Percentiles rank a stretch among this genome's conserved stretches.
Evolutionary conservation across 2,113 vertebrate genomes (phyloP).

Genomic region (Cisticola juncidis): DNA sequence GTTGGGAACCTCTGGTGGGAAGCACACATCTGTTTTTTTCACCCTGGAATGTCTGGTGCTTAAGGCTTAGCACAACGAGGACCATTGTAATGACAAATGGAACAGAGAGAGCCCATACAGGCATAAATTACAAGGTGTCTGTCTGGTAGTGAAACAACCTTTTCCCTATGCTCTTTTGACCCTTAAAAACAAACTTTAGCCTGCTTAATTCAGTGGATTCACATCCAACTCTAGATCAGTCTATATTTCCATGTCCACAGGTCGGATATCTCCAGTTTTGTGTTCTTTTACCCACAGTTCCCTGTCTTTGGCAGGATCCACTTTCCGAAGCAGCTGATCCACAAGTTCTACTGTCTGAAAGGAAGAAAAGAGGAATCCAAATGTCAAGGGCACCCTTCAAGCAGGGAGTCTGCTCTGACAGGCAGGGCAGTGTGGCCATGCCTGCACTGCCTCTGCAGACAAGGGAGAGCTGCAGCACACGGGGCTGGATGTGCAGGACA

Average conservation of each 20-base stretch:
- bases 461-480: fast-evolving
- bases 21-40: conserved; percentile 49
- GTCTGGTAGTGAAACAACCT: conserved; percentile 36
- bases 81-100: conserved; percentile 58
- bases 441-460: not conserved
- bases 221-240: not conserved
- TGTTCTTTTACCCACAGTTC: conserved; percentile 97
- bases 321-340: conserved; percentile 92
- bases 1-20: conserved; percentile 50
- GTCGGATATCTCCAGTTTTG: conserved; percentile 92
- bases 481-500: not conserved
- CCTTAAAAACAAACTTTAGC: not conserved
- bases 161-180: conserved; percentile 26
- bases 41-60: conserved; percentile 67
- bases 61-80: conserved; percentile 66
- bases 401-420: not conserved
- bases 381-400: not conserved
- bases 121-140: conserved; percentile 66
- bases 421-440: not conserved
- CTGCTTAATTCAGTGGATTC: conserved; percentile 34
- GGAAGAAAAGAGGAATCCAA: conserved; percentile 39
- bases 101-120: conserved; percentile 52
- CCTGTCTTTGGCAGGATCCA: conserved; percentile 91
- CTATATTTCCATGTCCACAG: conserved; percentile 95
- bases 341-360: conserved; percentile 94